Conservation (phyloP, 2,888 invertebrate genomes). For the Polia nebulosa region DNA sequence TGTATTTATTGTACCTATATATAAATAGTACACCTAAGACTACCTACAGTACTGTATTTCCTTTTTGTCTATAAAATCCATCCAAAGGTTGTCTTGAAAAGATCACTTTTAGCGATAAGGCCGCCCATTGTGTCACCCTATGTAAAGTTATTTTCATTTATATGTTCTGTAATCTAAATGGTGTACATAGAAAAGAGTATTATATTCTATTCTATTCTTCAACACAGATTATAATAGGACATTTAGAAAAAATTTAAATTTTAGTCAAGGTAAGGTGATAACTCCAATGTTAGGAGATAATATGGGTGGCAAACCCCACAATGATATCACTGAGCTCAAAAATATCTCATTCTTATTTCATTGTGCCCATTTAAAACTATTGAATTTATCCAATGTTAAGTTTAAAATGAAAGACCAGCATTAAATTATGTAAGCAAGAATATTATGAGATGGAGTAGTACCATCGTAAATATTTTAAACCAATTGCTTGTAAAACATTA, state of each 20-base stretch:
- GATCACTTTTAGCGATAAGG: too few relatives aligned
- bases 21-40: too few relatives aligned
- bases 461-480: not conserved
- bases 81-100: too few relatives aligned
- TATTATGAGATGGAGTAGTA: not conserved
- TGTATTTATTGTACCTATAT: too few relatives aligned
- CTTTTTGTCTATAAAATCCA: too few relatives aligned
- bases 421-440: not conserved
- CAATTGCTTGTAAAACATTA: not conserved
- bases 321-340: not conserved
- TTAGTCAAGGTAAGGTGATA: not conserved
- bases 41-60: too few relatives aligned
- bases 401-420: not conserved
- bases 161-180: too few relatives aligned
- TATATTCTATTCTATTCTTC: too few relatives aligned
- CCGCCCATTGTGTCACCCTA: too few relatives aligned
- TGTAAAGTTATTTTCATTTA: too few relatives aligned
- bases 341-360: not conserved
- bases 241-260: not conserved
- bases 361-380: not conserved
- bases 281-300: slow-evolving; percentile 6
- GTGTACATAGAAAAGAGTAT: too few relatives aligned
- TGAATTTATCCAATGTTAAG: not conserved
- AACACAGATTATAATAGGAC: not conserved
- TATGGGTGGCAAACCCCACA: not conserved